A percentile compares a stretch with the other conserved stretches of the same genome.
Conservation (phyloP, 2,888 invertebrate genomes). For the Pyrrhosoma nymphula region DNA sequence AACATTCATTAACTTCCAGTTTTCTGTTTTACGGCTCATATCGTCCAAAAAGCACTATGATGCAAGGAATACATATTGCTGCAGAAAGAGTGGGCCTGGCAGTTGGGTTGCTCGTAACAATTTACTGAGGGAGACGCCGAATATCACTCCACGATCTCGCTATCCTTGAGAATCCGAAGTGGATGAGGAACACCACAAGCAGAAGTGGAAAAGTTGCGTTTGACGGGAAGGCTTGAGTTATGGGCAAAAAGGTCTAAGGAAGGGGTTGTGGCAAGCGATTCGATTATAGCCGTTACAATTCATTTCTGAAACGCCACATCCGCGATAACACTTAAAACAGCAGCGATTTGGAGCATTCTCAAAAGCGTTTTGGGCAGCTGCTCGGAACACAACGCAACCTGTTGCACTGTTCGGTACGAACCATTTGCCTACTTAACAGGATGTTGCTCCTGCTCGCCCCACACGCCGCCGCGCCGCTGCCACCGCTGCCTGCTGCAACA, state of each 20-base stretch:
- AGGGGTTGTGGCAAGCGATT: background rate
- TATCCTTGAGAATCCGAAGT: background rate
- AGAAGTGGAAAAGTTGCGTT: background rate
- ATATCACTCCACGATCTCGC: background rate
- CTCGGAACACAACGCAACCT: slow-evolving; percentile 62
- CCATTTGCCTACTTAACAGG: slow-evolving; percentile 62
- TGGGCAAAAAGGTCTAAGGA: background rate
- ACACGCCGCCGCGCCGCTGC: background rate
- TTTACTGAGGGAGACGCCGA: background rate
- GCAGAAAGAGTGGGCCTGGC: no score
- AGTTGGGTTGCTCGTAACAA: background rate
- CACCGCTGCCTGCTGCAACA: background rate
- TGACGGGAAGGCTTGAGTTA: background rate
- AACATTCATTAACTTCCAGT: no score
- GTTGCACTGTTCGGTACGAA: slow-evolving; percentile 64
- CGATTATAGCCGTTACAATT: background rate
- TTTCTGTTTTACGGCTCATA: no score
- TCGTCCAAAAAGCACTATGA: no score
- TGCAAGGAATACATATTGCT: no score
- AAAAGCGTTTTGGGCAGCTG: slow-evolving; percentile 50
- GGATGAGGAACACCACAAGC: background rate
- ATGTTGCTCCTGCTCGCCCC: background rate
- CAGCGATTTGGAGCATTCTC: slow-evolving; percentile 62
- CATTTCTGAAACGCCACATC: slow-evolving; percentile 1
- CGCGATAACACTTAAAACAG: slow-evolving; percentile 18